These are phyloP conservation scores for Nothobranchius furzeri DNA, from an alignment of 2,113 vertebrate genomes.

Conservation along the genomic window DNA sequence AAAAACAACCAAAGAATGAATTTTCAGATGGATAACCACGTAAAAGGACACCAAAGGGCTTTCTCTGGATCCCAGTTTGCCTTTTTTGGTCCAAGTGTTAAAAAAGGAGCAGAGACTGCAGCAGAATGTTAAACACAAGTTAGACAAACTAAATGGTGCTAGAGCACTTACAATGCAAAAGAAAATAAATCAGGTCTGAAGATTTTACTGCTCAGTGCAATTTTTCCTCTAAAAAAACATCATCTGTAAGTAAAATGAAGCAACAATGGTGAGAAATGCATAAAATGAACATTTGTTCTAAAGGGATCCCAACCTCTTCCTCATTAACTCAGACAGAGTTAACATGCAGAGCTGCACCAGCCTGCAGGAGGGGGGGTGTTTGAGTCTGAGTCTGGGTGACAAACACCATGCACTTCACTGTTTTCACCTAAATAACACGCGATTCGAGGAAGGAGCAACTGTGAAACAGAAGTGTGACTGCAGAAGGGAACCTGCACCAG, in stretches of 20 bases:
- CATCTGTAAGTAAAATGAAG: conserved; percentile 27
- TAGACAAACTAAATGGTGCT: conserved; percentile 14
- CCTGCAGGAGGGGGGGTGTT: not conserved
- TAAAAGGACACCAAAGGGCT: conserved; percentile 21
- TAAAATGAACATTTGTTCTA: conserved; percentile 28
- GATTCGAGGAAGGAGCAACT: conserved; percentile 10
- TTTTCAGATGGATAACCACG: conserved; percentile 46
- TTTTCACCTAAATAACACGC: conserved; percentile 27
- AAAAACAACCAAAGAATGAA: conserved; percentile 3
- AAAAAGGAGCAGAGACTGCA: conserved; percentile 34
- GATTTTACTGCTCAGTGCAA: conserved; percentile 63
- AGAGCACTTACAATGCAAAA: conserved; percentile 12
- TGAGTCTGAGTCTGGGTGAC: conserved; percentile 30
- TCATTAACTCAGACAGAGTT: conserved; percentile 55
- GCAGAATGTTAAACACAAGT: conserved; percentile 53
- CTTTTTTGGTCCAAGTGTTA: conserved; percentile 51
- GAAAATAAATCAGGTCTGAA: conserved; percentile 45
- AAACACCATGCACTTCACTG: conserved; percentile 18
- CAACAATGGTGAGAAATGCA: conserved; percentile 22
- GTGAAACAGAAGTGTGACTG: conserved; percentile 20
- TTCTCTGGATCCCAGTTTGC: conserved; percentile 36
- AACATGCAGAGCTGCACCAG: conserved; percentile 38
- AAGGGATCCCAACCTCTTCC: conserved; percentile 34
- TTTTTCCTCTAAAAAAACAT: conserved; percentile 30
- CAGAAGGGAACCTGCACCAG: conserved; percentile 11